Evolutionary conservation across 2,797 vertebrate species (phyloP).

Genomic region (Amphiprion clarkii): DNA sequence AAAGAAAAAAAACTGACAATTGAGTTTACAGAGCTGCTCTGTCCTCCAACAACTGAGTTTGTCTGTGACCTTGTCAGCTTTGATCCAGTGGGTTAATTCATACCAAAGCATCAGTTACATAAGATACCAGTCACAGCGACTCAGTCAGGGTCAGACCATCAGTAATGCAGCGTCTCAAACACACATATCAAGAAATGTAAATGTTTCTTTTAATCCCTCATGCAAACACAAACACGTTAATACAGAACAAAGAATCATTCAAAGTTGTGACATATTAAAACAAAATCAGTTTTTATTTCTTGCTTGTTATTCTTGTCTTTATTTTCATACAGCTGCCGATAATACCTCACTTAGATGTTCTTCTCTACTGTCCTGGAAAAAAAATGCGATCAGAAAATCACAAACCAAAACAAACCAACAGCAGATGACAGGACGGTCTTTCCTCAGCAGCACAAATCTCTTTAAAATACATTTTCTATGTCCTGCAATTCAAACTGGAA

Average conservation of each 20-base stretch:
- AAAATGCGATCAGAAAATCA: conserved; percentile 40
- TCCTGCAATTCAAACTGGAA: too few species aligned
- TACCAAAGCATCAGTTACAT: conserved; percentile 26
- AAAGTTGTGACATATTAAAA: background rate
- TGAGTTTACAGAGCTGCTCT: too few species aligned
- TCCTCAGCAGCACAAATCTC: too few species aligned
- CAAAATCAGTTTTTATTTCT: background rate
- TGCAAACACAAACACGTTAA: background rate
- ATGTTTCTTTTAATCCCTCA: conserved; percentile 9
- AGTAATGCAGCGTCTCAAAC: background rate
- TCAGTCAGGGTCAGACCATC: conserved; percentile 23
- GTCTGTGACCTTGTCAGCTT: background rate
- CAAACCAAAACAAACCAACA: too few species aligned
- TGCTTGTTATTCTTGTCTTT: conserved; percentile 22
- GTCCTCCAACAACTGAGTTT: background rate
- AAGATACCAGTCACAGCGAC: conserved; percentile 12
- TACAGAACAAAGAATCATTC: conserved; percentile 3
- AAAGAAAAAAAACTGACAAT: too few species aligned
- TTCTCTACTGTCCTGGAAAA: conserved; percentile 38
- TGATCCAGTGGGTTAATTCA: conserved; percentile 43
- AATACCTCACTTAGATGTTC: conserved; percentile 27
- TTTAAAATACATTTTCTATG: too few species aligned
- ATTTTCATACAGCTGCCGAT: conserved; percentile 40
- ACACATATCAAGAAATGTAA: conserved; percentile 1
- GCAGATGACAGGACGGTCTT: too few species aligned